A percentile compares a stretch with the other conserved stretches of the same genome.
phyloP scores from a whole-genome alignment of 2,888 invertebrate species.

The Harpalus rubripes region DNA sequence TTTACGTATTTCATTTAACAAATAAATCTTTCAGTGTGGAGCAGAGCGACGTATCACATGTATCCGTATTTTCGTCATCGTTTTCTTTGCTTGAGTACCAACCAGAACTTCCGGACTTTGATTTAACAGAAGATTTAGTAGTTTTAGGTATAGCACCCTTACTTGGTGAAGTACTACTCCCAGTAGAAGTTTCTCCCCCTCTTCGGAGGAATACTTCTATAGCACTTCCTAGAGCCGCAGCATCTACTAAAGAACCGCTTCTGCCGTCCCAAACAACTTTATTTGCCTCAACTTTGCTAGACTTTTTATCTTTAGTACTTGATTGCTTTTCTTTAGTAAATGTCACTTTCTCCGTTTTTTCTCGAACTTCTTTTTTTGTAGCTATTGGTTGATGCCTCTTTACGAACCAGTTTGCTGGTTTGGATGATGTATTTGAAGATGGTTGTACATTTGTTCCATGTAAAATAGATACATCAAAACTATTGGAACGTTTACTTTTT shows the following conservation, averaged over 20 bases:
- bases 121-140: constrained; percentile 65
- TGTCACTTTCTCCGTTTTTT: constrained; percentile 80
- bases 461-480: constrained; percentile 89
- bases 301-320: constrained; percentile 70
- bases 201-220: constrained; percentile 89
- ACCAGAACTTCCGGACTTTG: constrained; percentile 73
- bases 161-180: constrained; percentile 70
- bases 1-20: constrained; percentile 83
- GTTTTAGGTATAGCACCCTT: constrained; percentile 67
- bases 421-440: constrained; percentile 70
- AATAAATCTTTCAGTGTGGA: constrained; percentile 92
- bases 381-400: constrained; percentile 89
- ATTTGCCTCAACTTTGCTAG: constrained; percentile 71
- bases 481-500: constrained; percentile 88
- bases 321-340: constrained; percentile 81
- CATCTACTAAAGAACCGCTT: constrained; percentile 89
- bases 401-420: constrained; percentile 87
- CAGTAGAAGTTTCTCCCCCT: constrained; percentile 78
- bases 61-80: constrained; percentile 84
- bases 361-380: constrained; percentile 76
- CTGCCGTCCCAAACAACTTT: constrained; percentile 87
- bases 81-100: constrained; percentile 84
- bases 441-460: constrained; percentile 78
- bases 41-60: constrained; percentile 90
- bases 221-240: constrained; percentile 89